These are phyloP conservation scores for Brachyalestes nurse DNA, from an alignment of 2,797 vertebrate species.

Conservation along the genomic window DNA sequence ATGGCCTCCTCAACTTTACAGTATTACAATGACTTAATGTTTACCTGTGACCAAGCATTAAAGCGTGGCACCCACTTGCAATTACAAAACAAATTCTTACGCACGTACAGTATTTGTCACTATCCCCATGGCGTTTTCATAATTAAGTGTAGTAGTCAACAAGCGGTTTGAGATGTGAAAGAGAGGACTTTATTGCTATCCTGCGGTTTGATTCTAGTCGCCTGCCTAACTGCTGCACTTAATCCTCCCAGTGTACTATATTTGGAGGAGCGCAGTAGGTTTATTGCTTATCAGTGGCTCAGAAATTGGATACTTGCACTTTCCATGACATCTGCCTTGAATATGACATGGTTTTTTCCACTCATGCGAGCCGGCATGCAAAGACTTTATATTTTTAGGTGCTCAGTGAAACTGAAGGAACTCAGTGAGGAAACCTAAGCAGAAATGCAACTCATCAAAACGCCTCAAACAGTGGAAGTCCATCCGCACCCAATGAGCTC, in stretches of 20 bases:
- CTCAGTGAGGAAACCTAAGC: slow-evolving; percentile 64
- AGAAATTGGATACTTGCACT: slow-evolving; percentile 75
- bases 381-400: slow-evolving; percentile 77
- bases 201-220: slow-evolving; percentile 39
- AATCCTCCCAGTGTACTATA: slow-evolving; percentile 67
- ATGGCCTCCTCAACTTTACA: slow-evolving; percentile 29
- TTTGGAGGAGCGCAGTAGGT: slow-evolving; percentile 70
- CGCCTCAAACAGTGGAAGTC: neutral
- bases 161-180: slow-evolving; percentile 22
- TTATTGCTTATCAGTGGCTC: slow-evolving; percentile 77
- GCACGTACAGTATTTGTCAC: slow-evolving; percentile 46
- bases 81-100: slow-evolving; percentile 34
- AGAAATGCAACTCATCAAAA: slow-evolving; percentile 30
- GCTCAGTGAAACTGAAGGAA: slow-evolving; percentile 74
- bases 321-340: slow-evolving; percentile 77
- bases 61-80: slow-evolving; percentile 42
- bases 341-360: slow-evolving; percentile 77
- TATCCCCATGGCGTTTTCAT: slow-evolving; percentile 16
- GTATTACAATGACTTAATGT: slow-evolving; percentile 37
- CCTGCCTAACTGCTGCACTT: slow-evolving; percentile 51
- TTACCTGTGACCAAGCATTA: slow-evolving; percentile 47
- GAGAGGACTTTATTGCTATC: slow-evolving; percentile 2
- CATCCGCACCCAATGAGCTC: slow-evolving; percentile 24
- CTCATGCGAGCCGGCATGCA: slow-evolving; percentile 63
- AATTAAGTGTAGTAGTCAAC: slow-evolving; percentile 34